These are phyloP conservation scores for Cosmorhoe ocellata DNA, from an alignment of 2,888 invertebrate genomes.

Conservation along the genomic window DNA sequence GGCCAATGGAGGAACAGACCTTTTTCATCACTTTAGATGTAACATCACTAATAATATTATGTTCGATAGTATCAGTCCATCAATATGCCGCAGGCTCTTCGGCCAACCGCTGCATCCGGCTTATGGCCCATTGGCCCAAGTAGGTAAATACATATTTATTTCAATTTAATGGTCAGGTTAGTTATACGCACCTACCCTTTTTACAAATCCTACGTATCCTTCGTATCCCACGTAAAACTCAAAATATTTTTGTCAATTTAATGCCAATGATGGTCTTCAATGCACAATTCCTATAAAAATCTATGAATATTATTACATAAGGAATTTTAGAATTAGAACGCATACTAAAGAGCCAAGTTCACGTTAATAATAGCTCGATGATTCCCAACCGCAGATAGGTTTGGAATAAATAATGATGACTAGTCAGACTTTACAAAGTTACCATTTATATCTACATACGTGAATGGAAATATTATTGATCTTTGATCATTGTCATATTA, in stretches of 20 bases:
- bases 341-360: neutral
- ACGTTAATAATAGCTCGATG: conserved; percentile 43
- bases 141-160: no score
- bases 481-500: no score
- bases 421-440: conserved; percentile 23
- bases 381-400: conserved; percentile 36
- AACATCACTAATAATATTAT: neutral
- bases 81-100: conserved; percentile 14
- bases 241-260: no score
- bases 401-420: conserved; percentile 45
- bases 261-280: no score
- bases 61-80: conserved; percentile 5
- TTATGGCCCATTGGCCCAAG: conserved; percentile 49
- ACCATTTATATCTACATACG: no score
- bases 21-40: neutral
- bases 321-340: conserved; percentile 3
- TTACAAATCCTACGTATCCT: no score
- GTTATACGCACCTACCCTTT: neutral
- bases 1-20: no score
- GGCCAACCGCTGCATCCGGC: conserved; percentile 1
- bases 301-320: no score
- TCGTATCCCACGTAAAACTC: no score
- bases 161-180: conserved; percentile 36
- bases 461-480: neutral
- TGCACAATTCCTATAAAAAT: no score